Evolutionary conservation across 2,797 vertebrate genomes (phyloP), one percentile per base, ranked within the genome.

Genomic region (Sphaeramia orbicularis): DNA sequence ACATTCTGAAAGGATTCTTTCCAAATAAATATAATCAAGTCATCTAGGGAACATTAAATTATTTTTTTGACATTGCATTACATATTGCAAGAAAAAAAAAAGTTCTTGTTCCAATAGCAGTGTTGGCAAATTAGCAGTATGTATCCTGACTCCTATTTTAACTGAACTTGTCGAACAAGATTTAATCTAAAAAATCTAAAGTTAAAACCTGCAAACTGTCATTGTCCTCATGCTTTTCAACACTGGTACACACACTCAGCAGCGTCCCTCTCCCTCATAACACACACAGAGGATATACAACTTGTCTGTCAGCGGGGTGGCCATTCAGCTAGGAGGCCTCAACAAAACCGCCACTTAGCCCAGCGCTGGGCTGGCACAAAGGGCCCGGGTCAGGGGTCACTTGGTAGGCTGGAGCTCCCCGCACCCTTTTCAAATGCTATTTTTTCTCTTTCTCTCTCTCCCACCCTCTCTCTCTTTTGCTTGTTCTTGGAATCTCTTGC

Each of bases 311-410:
- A 96, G 93, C 95, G 92, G 95, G 93, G 93, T 72, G 86, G 94
- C 94, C 89, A 95, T 96, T 97, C 94, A 95, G 91, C 76, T 30
- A 52, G 78, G 94, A 94, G 93, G 94, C 93, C 93, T 88, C 77
- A 83, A 96, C 96, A 96, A 96, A 97, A 96, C 95, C 95, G 88
- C 92, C 95, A 90, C 95, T 97, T 96, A 97, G 95, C 95, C 95
- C 87, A 94, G 95, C 85, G 84, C 94, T 95, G 94, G 94, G 93
- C 81, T 78, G 69, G 81, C 91, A 97, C 96, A 96, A 98, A 97
- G 94, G 91, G 91, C 83, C 86, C 66, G 80, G 95, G 96, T 96
- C 96, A 96, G 89, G 88, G 96, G 96, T 97, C 95, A 95, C 81
- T 76, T 86, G 90, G 93, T 94, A 92, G 93, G 94, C 95, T 95